Evolutionary conservation across 2,888 invertebrate species (phyloP).

Genomic region (Xylophagus ater): DNA sequence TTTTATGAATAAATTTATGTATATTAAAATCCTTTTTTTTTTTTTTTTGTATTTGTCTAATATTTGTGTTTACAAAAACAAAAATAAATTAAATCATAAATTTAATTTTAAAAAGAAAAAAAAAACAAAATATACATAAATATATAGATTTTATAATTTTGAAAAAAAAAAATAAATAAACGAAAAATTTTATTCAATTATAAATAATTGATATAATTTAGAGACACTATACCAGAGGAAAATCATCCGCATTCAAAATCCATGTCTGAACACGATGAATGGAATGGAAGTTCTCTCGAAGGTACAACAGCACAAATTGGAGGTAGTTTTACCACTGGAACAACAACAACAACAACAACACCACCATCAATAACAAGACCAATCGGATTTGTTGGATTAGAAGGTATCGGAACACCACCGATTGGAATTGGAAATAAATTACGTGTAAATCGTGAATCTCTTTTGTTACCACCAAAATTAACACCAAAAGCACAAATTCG

Average conservation of each 20-base stretch:
- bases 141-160: too few species aligned
- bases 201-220: constrained; percentile 18
- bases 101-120: too few species aligned
- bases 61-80: too few species aligned
- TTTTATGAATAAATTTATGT: too few species aligned
- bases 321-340: constrained; percentile 19
- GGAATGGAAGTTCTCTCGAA: constrained; percentile 36
- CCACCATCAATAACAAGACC: too few species aligned
- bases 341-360: constrained; percentile 23
- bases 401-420: constrained; percentile 7
- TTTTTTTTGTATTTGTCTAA: too few species aligned
- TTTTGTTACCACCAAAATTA: constrained; percentile 47
- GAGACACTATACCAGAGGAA: constrained; percentile 64
- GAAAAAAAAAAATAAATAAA: too few species aligned
- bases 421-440: constrained; percentile 17
- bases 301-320: not conserved
- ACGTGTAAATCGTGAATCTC: constrained; percentile 39
- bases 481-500: constrained; percentile 49
- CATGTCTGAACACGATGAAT: constrained; percentile 46
- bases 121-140: too few species aligned
- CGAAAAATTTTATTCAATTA: not conserved
- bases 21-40: too few species aligned
- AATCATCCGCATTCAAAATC: constrained; percentile 50
- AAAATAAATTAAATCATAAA: too few species aligned
- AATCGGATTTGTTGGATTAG: too few species aligned